Percentiles rank a stretch among this genome's conserved stretches.
Evolutionary conservation across 2,797 vertebrate species (phyloP).

Genomic region (Sebastiscus tertius): DNA sequence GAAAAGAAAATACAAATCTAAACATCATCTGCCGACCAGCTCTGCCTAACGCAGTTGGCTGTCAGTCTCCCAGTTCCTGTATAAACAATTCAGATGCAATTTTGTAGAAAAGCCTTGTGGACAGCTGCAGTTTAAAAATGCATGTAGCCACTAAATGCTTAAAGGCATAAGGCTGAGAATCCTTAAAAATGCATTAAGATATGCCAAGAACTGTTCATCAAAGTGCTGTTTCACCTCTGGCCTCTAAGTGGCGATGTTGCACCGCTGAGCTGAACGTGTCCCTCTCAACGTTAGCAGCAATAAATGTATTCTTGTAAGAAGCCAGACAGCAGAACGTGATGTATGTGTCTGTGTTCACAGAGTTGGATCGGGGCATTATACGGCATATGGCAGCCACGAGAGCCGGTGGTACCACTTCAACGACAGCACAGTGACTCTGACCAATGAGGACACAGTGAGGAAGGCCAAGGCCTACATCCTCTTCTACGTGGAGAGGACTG

Average conservation of each 20-base stretch:
- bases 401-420: constrained; percentile 99
- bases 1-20: background rate
- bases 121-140: constrained; percentile 46
- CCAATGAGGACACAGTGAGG: constrained; percentile 91
- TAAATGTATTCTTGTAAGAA: constrained; percentile 8
- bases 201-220: background rate
- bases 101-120: constrained; percentile 23
- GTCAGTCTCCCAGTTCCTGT: background rate
- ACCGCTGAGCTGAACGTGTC: background rate
- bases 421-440: constrained; percentile 96
- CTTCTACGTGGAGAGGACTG: constrained; percentile 92
- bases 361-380: constrained; percentile 98
- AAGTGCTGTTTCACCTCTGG: background rate
- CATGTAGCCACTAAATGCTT: constrained; percentile 19
- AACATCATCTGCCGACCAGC: constrained; percentile 4
- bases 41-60: background rate
- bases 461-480: constrained; percentile 99
- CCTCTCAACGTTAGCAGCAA: background rate
- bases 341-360: constrained; percentile 74
- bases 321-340: constrained; percentile 40
- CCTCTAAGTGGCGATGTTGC: constrained; percentile 65
- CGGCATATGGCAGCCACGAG: constrained; percentile 92
- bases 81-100: constrained; percentile 27
- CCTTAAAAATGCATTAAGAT: constrained; percentile 20
- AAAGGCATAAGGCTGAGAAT: constrained; percentile 28